Conservation (phyloP, 1,140 invertebrate genomes). For the Coelopa frigida region DNA sequence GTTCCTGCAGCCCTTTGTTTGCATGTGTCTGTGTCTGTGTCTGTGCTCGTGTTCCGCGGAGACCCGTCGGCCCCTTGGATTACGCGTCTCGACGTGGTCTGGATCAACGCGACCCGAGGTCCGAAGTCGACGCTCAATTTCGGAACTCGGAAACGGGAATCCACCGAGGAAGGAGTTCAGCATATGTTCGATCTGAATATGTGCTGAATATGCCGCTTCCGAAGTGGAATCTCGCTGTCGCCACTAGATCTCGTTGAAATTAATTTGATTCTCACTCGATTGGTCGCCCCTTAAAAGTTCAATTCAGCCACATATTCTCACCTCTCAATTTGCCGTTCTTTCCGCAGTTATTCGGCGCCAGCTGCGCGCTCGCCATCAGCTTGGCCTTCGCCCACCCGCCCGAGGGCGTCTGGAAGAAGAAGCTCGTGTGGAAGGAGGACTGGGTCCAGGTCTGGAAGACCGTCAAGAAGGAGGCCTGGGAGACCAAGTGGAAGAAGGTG, state of each 20-base stretch:
- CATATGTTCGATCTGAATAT: not conserved
- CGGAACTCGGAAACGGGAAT: no score
- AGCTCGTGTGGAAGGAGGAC: constrained; percentile 66
- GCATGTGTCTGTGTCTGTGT: no score
- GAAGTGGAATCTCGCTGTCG: not conserved
- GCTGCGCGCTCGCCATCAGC: constrained; percentile 40
- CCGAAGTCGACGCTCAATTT: no score
- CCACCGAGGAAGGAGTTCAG: not conserved
- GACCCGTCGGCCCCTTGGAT: no score
- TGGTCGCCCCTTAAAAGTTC: not conserved
- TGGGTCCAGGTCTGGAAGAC: constrained; percentile 65
- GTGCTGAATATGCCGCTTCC: not conserved
- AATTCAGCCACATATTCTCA: no score
- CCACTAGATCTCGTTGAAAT: not conserved
- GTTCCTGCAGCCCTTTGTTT: constrained; percentile 19
- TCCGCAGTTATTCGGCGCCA: constrained; percentile 37
- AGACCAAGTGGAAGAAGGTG: constrained; percentile 53
- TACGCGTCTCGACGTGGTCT: no score
- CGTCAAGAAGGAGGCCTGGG: constrained; percentile 65
- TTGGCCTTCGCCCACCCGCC: constrained; percentile 47
- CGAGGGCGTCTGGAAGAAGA: constrained; percentile 64
- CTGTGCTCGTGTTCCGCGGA: no score
- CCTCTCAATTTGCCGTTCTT: constrained; percentile 7
- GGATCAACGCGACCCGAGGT: no score
- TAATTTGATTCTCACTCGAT: not conserved